Evolutionary conservation across 2,113 vertebrate genomes (phyloP).

Genomic region (Nanger granti): DNA sequence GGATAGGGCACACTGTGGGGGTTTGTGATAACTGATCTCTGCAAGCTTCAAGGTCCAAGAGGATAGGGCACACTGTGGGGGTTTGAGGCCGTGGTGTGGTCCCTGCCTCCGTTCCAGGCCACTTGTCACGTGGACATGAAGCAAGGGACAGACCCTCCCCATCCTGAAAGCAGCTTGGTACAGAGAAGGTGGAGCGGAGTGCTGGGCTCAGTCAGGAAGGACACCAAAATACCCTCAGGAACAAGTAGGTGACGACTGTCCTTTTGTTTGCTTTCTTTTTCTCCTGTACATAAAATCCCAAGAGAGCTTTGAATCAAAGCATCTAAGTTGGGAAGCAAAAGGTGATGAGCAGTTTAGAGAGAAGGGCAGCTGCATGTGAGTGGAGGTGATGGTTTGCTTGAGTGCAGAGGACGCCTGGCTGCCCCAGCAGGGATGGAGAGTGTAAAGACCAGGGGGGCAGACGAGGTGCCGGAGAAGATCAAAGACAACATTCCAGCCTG

Average conservation of each 20-base stretch:
- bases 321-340: background rate
- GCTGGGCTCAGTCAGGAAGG: background rate
- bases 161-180: background rate
- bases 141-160: background rate
- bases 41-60: too few relatives aligned
- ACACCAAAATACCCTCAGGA: background rate
- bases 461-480: background rate
- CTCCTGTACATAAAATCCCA: background rate
- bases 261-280: background rate
- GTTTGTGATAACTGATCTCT: background rate
- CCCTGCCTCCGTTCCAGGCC: background rate
- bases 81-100: background rate
- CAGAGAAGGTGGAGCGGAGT: background rate
- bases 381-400: background rate
- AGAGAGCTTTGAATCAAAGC: background rate
- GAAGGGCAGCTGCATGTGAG: background rate
- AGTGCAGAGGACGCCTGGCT: background rate
- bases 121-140: background rate
- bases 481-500: background rate
- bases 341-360: background rate
- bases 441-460: fast-evolving
- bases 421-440: background rate
- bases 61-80: background rate
- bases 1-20: background rate
- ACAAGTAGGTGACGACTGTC: background rate